phyloP scores from a whole-genome alignment of 2,888 invertebrate genomes.

The Digitonthophagus gazella region DNA sequence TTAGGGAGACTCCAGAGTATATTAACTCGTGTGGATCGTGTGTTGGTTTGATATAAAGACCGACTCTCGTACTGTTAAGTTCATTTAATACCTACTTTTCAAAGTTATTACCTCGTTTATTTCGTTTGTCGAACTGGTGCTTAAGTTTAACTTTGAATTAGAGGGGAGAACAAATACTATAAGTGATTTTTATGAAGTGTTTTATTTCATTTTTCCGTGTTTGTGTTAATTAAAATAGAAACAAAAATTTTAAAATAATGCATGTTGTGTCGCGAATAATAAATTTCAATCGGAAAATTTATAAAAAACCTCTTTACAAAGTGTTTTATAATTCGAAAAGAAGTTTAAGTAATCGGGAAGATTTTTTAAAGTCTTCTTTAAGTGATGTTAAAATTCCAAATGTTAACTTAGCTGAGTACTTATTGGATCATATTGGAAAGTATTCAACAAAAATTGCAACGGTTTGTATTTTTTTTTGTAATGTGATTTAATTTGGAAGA shows the following conservation, averaged over 20 bases:
- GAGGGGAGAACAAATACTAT: neutral
- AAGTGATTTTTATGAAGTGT: neutral
- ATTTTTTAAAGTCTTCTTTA: conserved; percentile 49
- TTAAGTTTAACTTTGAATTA: neutral
- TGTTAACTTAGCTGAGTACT: conserved; percentile 56
- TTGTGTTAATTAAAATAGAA: too few species aligned
- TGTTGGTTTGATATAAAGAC: neutral
- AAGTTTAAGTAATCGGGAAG: conserved; percentile 9
- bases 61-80: neutral
- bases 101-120: neutral
- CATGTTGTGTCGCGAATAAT: conserved; percentile 4
- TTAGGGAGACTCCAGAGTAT: too few species aligned
- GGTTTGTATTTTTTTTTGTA: conserved; percentile 16
- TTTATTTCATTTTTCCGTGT: neutral
- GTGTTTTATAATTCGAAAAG: neutral
- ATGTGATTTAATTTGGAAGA: neutral
- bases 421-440: conserved; percentile 55
- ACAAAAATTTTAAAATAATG: neutral
- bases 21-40: neutral
- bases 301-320: conserved; percentile 7
- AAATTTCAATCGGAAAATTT: neutral
- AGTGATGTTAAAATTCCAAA: conserved; percentile 57
- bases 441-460: conserved; percentile 55
- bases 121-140: too few species aligned
- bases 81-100: neutral